phyloP scores from a whole-genome alignment of 2,888 invertebrate genomes.

The Meteorus colon region DNA sequence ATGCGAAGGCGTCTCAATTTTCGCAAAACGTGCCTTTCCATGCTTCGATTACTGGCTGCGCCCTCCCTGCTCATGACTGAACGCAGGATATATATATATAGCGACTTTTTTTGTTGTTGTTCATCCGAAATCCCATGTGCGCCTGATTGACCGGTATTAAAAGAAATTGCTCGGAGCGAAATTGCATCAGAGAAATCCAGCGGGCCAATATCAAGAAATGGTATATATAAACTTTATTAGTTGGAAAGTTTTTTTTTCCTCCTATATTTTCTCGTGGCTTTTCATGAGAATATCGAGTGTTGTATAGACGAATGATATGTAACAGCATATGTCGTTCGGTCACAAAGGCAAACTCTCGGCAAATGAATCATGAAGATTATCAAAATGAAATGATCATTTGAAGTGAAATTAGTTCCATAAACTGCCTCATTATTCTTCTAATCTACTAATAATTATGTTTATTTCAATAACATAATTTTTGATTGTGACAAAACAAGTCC shows the following conservation, averaged over 20 bases:
- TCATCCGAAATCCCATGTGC: constrained; percentile 37
- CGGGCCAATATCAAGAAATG: constrained; percentile 21
- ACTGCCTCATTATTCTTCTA: too few relatives aligned
- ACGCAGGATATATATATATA: neutral
- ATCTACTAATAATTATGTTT: too few relatives aligned
- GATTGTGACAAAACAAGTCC: too few relatives aligned
- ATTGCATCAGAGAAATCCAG: constrained; percentile 34
- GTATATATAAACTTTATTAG: constrained; percentile 19
- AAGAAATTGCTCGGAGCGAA: constrained; percentile 36
- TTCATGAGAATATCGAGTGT: constrained; percentile 17
- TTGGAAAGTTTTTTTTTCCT: constrained; percentile 11
- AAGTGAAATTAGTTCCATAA: neutral
- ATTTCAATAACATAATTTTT: too few relatives aligned
- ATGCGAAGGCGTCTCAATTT: constrained; percentile 55
- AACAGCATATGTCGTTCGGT: constrained; percentile 5
- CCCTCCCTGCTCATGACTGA: constrained; percentile 17
- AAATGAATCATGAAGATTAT: neutral
- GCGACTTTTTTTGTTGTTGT: neutral
- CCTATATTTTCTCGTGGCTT: neutral
- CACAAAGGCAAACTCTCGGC: neutral
- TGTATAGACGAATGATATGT: constrained; percentile 15
- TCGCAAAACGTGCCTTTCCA: constrained; percentile 42
- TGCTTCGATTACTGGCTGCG: constrained; percentile 30
- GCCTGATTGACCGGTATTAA: constrained; percentile 39
- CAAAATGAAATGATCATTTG: neutral